A percentile compares a stretch with the other conserved stretches of the same genome.
phyloP scores from a whole-genome alignment of 1,140 invertebrate species.

The Microvelia longipes region DNA sequence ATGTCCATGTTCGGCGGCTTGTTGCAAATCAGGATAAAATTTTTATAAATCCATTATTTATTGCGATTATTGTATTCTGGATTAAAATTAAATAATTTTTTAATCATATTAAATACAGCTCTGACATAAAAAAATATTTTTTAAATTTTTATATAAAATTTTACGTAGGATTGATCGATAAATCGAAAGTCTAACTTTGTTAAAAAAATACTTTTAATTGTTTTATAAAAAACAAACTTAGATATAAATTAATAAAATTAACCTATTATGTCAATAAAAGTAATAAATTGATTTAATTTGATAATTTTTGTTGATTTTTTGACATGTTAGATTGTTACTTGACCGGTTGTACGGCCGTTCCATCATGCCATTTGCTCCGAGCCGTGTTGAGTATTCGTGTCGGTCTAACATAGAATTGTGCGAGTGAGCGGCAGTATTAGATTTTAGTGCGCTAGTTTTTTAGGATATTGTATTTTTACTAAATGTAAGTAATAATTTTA shows the following conservation, averaged over 20 bases:
- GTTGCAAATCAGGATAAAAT: too few relatives aligned
- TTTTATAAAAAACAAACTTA: neutral
- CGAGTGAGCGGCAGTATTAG: conserved; percentile 14
- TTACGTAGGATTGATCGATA: conserved; percentile 4
- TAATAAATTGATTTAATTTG: neutral
- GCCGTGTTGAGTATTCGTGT: conserved; percentile 9
- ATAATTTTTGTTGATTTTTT: neutral
- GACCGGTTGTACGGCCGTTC: neutral
- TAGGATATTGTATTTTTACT: conserved; percentile 7
- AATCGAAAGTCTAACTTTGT: neutral
- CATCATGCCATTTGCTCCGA: conserved; percentile 10
- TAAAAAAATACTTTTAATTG: neutral
- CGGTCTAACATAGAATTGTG: conserved; percentile 7
- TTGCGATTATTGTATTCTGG: too few relatives aligned
- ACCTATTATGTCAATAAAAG: neutral
- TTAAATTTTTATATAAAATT: too few relatives aligned
- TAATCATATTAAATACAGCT: too few relatives aligned
- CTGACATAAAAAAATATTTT: too few relatives aligned
- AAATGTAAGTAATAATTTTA: conserved; percentile 11
- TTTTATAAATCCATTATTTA: too few relatives aligned
- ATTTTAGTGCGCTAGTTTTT: conserved; percentile 13
- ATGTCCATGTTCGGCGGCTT: too few relatives aligned
- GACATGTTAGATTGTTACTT: neutral
- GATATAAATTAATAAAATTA: neutral
- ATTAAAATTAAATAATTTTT: too few relatives aligned